Conservation (phyloP, 2,797 vertebrate species). For the Tiaroga cobitis region DNA sequence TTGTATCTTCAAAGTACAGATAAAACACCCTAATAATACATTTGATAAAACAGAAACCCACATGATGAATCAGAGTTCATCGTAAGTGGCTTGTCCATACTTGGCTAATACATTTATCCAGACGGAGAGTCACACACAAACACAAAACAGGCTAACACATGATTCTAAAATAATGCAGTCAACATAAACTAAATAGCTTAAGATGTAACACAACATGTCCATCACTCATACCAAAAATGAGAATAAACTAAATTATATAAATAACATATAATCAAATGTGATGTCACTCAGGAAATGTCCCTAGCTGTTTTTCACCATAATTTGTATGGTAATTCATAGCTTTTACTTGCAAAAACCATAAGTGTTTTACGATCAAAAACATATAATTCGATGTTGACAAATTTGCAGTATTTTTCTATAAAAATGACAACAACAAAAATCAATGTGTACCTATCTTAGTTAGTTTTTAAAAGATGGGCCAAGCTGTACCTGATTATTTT, state of each 20-base stretch:
- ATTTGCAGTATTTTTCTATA: not conserved
- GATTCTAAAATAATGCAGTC: not conserved
- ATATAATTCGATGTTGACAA: not conserved
- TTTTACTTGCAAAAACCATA: not conserved
- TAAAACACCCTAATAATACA: not conserved
- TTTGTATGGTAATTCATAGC: no score
- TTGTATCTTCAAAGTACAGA: not conserved
- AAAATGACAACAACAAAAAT: not conserved
- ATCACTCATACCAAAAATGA: not conserved
- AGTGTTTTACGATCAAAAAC: not conserved
- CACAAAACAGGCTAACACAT: not conserved
- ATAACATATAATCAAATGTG: not conserved
- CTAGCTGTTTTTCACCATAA: not conserved
- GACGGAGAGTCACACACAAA: not conserved
- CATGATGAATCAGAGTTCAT: not conserved
- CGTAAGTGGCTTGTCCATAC: not conserved
- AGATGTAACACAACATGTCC: no score
- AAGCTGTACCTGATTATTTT: conserved; percentile 4
- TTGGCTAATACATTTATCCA: not conserved
- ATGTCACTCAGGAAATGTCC: not conserved
- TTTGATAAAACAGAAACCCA: not conserved
- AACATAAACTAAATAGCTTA: not conserved
- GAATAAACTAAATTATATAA: not conserved
- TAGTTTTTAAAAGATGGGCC: not conserved
- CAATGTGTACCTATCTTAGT: not conserved